Base-by-base conservation (phyloP, 1,140 invertebrate genomes). In the Anoplolepis gracilipes region DNA sequence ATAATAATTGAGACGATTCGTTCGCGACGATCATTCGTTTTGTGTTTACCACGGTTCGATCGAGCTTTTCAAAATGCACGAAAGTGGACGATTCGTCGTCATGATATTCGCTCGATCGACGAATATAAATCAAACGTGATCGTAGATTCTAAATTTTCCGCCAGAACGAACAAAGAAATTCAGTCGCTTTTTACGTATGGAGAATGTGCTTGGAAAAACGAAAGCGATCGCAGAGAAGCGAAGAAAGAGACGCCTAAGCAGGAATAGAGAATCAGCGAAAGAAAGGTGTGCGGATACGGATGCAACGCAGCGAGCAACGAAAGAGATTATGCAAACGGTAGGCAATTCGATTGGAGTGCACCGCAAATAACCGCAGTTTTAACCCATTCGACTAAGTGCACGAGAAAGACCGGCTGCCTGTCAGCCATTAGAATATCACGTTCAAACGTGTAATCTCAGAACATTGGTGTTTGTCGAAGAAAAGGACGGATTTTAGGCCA, bases 321-420 rank as follows among this genome's bases (percentile, higher is more conserved):
- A 86, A 90, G 79, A 91, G 93, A 94, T 94, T 94, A 94, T 94
- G 94, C 94, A 94, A 94, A 94, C 93, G 90, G 92, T 93, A 92
- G 91, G 93, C 93, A 94, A 94, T 94, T 94, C 93, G 92, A 94
- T 94, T 94, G 90, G 93, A 94, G 93, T 94, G 93, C 93, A 93
- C 90, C 93, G 92, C 93, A 94, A 94, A 94, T 94, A 94, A 94
- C 93, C 90, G 93, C 91, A 93, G 93, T 94, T 94, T 94, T 93
- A 92, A 91, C 84, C 93, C 91, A 92, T 94, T 92, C 90, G 88
- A 81, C 91, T 93, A 93, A 94, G 93, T 92, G 93, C 90, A 85
- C 72, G 79, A 65, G 57, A 69, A 64, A 36, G 53, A 67, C 87
- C 85, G 87, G 90, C 90, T 82, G 88, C 88, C 85, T 88, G 79